Evolutionary conservation across 35 echinoderm and acorn worm species (phyloP).

Genomic region (Ophiothrix spiculata): DNA sequence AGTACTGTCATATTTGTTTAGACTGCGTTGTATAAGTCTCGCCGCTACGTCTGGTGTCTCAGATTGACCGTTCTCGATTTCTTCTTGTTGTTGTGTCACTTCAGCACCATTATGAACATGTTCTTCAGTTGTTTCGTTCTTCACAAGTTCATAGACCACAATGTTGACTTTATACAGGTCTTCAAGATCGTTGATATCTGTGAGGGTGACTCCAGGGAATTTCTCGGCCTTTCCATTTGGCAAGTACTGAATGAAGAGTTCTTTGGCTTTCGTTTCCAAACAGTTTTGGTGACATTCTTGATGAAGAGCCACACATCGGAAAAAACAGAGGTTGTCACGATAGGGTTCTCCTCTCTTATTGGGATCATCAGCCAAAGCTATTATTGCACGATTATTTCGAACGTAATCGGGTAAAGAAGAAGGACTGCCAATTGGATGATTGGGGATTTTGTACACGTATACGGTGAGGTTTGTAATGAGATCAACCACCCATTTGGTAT

Average conservation of each 20-base stretch:
- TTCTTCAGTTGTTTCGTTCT: not conserved
- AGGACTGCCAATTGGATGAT: slow-evolving; percentile 26
- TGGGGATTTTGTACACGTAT: slow-evolving; percentile 25
- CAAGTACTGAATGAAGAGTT: not conserved
- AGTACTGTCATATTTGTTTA: slow-evolving; percentile 43
- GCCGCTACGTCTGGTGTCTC: slow-evolving; percentile 2
- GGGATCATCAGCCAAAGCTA: not conserved
- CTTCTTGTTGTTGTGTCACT: no score
- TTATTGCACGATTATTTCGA: slow-evolving; percentile 35
- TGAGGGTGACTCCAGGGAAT: not conserved
- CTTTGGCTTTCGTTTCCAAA: not conserved
- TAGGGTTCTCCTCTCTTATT: not conserved
- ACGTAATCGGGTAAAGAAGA: slow-evolving; percentile 26
- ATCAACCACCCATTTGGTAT: slow-evolving; percentile 42
- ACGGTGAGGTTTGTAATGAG: slow-evolving; percentile 24
- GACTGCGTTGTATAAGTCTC: slow-evolving; percentile 26
- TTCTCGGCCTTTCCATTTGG: not conserved
- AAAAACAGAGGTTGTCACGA: slow-evolving; percentile 33
- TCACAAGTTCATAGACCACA: not conserved
- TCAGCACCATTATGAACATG: no score
- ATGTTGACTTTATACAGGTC: not conserved
- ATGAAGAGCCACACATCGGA: slow-evolving; percentile 21
- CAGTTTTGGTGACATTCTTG: not conserved
- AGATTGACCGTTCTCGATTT: no score
- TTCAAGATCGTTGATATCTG: not conserved